A percentile compares a stretch with the other conserved stretches of the same genome.
phyloP scores from a whole-genome alignment of 2,113 vertebrate genomes.

The Phainopepla nitens region DNA sequence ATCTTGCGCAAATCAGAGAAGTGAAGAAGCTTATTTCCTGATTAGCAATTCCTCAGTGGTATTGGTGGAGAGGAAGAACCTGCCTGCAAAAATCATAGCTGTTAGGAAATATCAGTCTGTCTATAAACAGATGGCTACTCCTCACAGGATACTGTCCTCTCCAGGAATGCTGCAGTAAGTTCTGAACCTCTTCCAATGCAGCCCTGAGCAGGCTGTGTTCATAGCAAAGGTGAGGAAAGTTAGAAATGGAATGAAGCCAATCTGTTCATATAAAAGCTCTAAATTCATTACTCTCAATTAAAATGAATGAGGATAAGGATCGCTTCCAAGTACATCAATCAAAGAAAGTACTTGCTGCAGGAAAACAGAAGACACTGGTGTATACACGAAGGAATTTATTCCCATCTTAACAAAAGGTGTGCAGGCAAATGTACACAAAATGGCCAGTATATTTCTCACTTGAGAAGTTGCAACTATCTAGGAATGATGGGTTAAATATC shows the following conservation, averaged over 20 bases:
- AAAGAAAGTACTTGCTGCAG: conserved; percentile 58
- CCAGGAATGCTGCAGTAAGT: neutral
- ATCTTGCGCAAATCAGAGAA: neutral
- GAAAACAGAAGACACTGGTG: conserved; percentile 59
- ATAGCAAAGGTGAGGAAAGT: conserved; percentile 59
- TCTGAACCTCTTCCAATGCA: conserved; percentile 36
- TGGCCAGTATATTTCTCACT: neutral
- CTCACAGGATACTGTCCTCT: conserved; percentile 7
- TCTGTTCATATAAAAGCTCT: conserved; percentile 51
- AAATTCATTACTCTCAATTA: conserved; percentile 69
- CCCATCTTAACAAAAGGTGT: neutral
- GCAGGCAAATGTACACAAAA: neutral
- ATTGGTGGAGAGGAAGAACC: neutral
- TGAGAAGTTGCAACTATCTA: neutral
- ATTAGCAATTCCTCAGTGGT: neutral
- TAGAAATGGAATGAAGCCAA: conserved; percentile 54
- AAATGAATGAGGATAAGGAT: conserved; percentile 65
- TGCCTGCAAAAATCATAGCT: conserved; percentile 1
- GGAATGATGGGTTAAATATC: neutral
- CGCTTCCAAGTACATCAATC: conserved; percentile 63
- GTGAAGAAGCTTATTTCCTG: neutral
- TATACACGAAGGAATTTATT: conserved; percentile 25
- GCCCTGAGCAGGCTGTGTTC: conserved; percentile 41
- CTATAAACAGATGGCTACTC: conserved; percentile 50
- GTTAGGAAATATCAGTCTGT: conserved; percentile 24